Evolutionary conservation across 1,140 invertebrate species (phyloP).

Genomic region (Tetraneura akinire): DNA sequence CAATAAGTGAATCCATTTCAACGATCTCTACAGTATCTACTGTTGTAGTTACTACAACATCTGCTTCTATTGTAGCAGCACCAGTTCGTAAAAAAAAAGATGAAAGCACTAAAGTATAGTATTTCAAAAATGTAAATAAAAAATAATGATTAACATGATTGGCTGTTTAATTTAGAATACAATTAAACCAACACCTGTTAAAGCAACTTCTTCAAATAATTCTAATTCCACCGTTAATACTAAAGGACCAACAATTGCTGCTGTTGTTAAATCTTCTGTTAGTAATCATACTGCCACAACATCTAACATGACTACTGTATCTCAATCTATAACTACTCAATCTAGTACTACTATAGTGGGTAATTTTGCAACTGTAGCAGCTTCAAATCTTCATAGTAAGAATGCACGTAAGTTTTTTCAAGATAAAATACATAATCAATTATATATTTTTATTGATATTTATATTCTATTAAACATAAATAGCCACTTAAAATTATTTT

Average conservation of each 20-base stretch:
- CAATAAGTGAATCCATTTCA: constrained; percentile 39
- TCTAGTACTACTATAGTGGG: constrained; percentile 56
- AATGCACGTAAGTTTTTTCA: constrained; percentile 31
- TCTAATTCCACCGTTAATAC: neutral
- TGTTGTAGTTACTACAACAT: constrained; percentile 31
- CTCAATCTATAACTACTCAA: constrained; percentile 43
- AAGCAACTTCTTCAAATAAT: constrained; percentile 31
- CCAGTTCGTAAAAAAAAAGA: constrained; percentile 37
- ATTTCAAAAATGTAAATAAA: constrained; percentile 53
- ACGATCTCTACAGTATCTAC: constrained; percentile 40
- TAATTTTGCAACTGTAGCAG: constrained; percentile 69
- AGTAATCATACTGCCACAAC: constrained; percentile 25
- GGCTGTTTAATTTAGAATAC: constrained; percentile 53
- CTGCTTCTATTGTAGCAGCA: constrained; percentile 34
- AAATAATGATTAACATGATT: neutral
- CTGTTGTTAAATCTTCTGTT: constrained; percentile 49
- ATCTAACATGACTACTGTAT: constrained; percentile 42
- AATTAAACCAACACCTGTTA: constrained; percentile 73
- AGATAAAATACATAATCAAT: neutral
- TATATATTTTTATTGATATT: neutral
- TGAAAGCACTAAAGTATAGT: constrained; percentile 20
- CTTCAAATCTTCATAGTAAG: constrained; percentile 57
- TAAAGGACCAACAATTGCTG: constrained; percentile 40
- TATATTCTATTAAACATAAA: no score
- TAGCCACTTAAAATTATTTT: no score